These are phyloP conservation scores for Amblyjoppa fuscipennis DNA, from an alignment of 2,888 invertebrate genomes.

Conservation along the genomic window DNA sequence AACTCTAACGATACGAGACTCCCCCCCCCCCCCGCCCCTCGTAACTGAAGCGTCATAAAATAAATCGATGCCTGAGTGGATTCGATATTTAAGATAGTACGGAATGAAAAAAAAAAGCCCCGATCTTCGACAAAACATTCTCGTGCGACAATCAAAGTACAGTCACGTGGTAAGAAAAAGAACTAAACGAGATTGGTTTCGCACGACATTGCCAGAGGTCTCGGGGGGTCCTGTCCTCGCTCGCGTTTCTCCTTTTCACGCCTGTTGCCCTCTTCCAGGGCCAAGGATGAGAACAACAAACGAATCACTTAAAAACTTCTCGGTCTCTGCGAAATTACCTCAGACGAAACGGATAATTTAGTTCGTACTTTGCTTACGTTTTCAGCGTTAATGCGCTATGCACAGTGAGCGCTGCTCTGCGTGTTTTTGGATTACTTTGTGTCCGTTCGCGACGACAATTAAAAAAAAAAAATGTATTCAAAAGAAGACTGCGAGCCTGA, in stretches of 20 bases:
- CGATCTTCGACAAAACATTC: background rate
- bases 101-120: background rate
- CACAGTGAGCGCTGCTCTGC: conserved; percentile 8
- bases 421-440: conserved; percentile 22
- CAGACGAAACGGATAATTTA: conserved; percentile 36
- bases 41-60: background rate
- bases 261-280: conserved; percentile 40
- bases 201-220: conserved; percentile 38
- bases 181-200: conserved; percentile 17
- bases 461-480: conserved; percentile 11
- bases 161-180: background rate
- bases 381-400: conserved; percentile 33
- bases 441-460: conserved; percentile 27
- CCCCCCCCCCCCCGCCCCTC: background rate
- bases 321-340: conserved; percentile 19
- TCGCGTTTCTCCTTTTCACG: conserved; percentile 51
- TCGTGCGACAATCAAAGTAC: background rate
- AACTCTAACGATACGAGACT: conserved; percentile 13
- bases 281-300: conserved; percentile 54
- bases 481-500: conserved; percentile 43
- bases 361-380: conserved; percentile 34
- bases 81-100: conserved; percentile 18
- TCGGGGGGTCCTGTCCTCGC: conserved; percentile 26
- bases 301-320: conserved; percentile 24
- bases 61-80: conserved; percentile 9